These are phyloP conservation scores for Eretmocerus hayati DNA, from an alignment of 2,888 invertebrate genomes.

Conservation along the genomic window DNA sequence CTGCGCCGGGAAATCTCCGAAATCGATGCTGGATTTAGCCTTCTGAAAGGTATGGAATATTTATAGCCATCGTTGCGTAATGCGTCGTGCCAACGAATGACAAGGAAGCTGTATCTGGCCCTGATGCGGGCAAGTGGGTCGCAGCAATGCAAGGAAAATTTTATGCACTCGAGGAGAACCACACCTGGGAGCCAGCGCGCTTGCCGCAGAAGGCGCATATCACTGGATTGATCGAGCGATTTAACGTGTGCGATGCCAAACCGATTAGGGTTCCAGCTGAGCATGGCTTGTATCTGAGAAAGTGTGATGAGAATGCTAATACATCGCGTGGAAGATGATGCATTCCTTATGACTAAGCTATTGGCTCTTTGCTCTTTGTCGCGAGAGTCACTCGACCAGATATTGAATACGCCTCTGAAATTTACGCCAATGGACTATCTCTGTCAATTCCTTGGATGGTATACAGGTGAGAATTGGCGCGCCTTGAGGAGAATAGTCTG, in stretches of 20 bases:
- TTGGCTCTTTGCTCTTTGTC: background rate
- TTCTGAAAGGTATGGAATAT: background rate
- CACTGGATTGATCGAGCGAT: no score
- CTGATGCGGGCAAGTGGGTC: background rate
- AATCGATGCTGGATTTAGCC: background rate
- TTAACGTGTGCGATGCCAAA: slow-evolving; percentile 6
- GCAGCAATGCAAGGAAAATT: slow-evolving; percentile 10
- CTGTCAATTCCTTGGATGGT: background rate
- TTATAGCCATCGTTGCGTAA: background rate
- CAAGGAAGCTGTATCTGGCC: background rate
- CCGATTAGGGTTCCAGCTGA: background rate
- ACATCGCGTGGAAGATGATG: background rate
- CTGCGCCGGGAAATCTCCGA: background rate
- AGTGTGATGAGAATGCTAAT: background rate
- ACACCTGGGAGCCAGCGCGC: slow-evolving; percentile 4
- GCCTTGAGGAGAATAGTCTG: background rate
- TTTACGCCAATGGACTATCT: no score
- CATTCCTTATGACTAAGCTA: slow-evolving; percentile 2
- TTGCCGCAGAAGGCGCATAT: no score
- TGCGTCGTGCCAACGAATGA: background rate
- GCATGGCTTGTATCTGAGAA: slow-evolving; percentile 5
- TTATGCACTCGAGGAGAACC: slow-evolving; percentile 4
- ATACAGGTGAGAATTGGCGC: background rate
- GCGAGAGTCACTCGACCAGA: slow-evolving; percentile 1
- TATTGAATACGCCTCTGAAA: slow-evolving; percentile 2